Evolutionary conservation across 2,888 invertebrate species (phyloP).

Genomic region (Stenodema calcarata): DNA sequence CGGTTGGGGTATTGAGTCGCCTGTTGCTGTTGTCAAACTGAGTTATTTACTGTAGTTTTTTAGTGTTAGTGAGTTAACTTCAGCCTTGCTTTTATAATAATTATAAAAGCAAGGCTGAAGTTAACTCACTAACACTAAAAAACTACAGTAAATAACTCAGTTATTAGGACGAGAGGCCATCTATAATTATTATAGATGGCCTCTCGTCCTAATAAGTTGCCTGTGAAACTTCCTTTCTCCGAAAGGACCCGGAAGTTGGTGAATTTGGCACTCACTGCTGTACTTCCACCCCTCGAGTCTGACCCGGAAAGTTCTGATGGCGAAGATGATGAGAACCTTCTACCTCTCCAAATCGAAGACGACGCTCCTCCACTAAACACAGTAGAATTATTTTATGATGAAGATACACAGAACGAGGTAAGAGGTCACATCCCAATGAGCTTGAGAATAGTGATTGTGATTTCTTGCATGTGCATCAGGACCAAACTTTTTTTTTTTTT

Average conservation of each 20-base stretch:
- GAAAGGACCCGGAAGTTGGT: neutral
- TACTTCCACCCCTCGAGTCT: neutral
- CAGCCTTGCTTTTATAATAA: neutral
- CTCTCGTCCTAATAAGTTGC: neutral
- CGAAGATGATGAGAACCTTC: neutral
- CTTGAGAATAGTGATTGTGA: no score
- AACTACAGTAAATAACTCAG: neutral
- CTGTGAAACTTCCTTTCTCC: neutral
- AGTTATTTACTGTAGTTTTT: neutral
- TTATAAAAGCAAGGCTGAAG: neutral
- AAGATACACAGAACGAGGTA: no score
- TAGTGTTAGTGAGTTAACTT: neutral
- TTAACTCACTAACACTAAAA: neutral
- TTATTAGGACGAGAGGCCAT: no score
- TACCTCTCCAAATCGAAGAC: no score
- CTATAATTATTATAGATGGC: conserved; percentile 6
- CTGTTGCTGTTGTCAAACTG: neutral
- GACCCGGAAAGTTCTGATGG: neutral
- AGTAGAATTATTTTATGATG: no score
- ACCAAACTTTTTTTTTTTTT: neutral
- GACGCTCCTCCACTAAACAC: no score
- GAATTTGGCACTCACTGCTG: neutral
- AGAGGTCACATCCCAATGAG: no score
- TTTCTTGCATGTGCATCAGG: no score
- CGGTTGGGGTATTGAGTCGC: neutral